Evolutionary conservation across 2,888 invertebrate species (phyloP), one percentile per base, ranked within the genome.

Genomic region (Aradus depressus): DNA sequence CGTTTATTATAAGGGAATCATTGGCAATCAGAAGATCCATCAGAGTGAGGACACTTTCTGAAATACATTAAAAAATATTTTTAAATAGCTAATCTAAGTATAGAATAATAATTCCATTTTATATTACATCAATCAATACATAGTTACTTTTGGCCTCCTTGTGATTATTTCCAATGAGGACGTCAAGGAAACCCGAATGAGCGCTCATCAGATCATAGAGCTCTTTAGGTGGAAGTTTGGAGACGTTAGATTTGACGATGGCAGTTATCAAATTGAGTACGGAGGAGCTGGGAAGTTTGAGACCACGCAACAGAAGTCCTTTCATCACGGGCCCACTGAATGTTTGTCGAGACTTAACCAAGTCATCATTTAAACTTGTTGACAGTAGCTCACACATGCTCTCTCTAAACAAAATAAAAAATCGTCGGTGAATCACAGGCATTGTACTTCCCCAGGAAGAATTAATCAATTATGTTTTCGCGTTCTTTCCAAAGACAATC

Each of bases 171-270:
- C 74, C 75, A 16, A 86, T 64, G 66, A 84, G 75, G 4, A 81
- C 74, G 58, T 81, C 80, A 42, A 81, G 67, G 64, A 86, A 86
- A 62, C 83, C 80, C 0, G 87, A 86, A 68, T 88, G 86, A 0
- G 81, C 78, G 3, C 77, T 75, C 8, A 80, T 74, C 82, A 86
- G 82, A 56, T 84, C 82, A 59, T 84, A 80, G 5, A 84, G 66
- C 18, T 74, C 72, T 42, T 19, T 28, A 26, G 50, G 42, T 25
- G 50, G 35, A 23, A 50, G 32, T 26, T 43, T 43, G 18, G n/a
- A 25, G n/a, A 31, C 8, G 1, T 41, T 42, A 6, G 34, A 32
- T 19, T 35, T 25, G 12, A 50, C 16, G 10, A 42, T 16, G 23
- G 21, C 14, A 26, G 16, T 1, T 12, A 50, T n/a, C 6, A 43